Evolutionary conservation across 1,140 invertebrate genomes (phyloP).

Genomic region (Tribolium castaneum): DNA sequence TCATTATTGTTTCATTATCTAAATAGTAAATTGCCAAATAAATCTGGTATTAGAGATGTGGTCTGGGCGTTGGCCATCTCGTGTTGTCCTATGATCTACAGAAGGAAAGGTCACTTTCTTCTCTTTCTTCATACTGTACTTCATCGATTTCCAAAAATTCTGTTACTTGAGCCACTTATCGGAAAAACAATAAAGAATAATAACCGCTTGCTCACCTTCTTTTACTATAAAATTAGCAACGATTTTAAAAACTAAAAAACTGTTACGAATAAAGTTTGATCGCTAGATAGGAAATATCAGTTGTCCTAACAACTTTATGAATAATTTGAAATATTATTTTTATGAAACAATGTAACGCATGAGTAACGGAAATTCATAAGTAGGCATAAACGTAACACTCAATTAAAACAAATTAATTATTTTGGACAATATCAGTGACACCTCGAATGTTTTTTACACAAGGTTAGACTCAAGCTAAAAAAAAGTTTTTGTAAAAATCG

Average conservation of each 20-base stretch:
- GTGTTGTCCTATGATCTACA: conserved; percentile 32
- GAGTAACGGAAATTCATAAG: background rate
- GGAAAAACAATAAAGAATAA: background rate
- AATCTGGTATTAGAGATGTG: conserved; percentile 36
- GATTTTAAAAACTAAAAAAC: too few species aligned
- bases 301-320: background rate
- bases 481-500: too few species aligned
- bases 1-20: conserved; percentile 17
- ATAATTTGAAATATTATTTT: background rate
- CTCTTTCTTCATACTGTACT: conserved; percentile 25
- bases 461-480: too few species aligned
- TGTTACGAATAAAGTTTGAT: conserved; percentile 5
- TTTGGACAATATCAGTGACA: background rate
- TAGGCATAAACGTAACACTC: background rate
- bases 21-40: conserved; percentile 26
- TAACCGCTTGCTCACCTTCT: conserved; percentile 35
- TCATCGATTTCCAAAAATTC: conserved; percentile 1
- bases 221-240: background rate
- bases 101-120: conserved; percentile 35
- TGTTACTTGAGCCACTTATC: background rate
- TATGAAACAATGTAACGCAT: background rate
- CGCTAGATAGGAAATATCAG: conserved; percentile 6
- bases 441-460: background rate
- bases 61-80: conserved; percentile 37
- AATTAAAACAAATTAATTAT: background rate